Conservation (phyloP, 2,888 invertebrate species). For the Dromius quadrimaculatus region DNA sequence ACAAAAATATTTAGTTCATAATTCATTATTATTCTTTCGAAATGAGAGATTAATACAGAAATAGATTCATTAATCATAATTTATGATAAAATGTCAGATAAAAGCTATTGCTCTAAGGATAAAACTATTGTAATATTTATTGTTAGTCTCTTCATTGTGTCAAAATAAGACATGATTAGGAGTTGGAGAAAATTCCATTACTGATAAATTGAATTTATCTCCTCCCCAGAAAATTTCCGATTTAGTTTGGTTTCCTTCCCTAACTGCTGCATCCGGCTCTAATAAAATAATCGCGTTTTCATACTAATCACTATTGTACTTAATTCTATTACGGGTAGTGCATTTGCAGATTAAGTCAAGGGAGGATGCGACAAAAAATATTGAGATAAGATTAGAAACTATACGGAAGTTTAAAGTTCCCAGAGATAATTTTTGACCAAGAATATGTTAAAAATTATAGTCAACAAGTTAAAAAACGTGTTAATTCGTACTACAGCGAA, state of each 20-base stretch:
- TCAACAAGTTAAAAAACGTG: too few species aligned
- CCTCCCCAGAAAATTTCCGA: conserved; percentile 3
- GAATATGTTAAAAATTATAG: too few species aligned
- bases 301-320: conserved; percentile 1
- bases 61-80: not conserved
- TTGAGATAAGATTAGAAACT: too few species aligned
- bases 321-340: not conserved
- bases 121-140: too few species aligned
- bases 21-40: not conserved
- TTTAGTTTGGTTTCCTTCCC: conserved; percentile 7
- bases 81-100: not conserved
- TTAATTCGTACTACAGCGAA: too few species aligned
- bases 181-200: conserved; percentile 11
- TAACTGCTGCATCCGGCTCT: not conserved
- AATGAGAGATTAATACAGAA: not conserved
- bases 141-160: conserved; percentile 1
- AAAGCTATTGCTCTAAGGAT: not conserved
- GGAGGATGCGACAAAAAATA: conserved; percentile 13
- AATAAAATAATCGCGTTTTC: conserved; percentile 5
- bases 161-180: not conserved
- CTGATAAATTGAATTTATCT: conserved; percentile 21
- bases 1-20: not conserved
- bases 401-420: too few species aligned
- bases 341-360: too few species aligned
- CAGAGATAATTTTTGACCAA: too few species aligned